Base-by-base conservation (phyloP, 1,140 invertebrate genomes). In the Drosophila saltans region DNA sequence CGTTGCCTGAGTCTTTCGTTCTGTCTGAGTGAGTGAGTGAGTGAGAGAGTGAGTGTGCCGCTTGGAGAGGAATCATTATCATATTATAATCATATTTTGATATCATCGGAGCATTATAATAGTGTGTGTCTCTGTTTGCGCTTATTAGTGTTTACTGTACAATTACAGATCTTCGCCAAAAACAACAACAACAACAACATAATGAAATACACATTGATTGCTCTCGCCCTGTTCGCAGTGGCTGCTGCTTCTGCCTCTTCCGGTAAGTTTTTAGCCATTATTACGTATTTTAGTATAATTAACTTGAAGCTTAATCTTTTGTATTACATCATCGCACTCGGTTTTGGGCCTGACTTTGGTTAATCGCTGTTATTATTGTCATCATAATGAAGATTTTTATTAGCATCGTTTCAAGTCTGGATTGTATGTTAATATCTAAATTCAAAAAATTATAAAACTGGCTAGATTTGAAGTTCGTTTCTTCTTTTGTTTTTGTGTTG, bases 121-220 rank as follows among this genome's bases (percentile, higher is more conserved):
- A 56, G 55, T n/a, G 28, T 10, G 55, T 64, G 8, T 72, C 33
- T 72, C 59, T 58, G 10, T 40, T 11, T 36, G 66, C 70, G 61
- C 48, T 45, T 26, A 10, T 8, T 67, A 28, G 30, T 73, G 62
- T 30, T 43, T 59, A 58, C n/a, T 66, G 66, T 69, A 63, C 40
- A 59, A 21, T 69, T 66, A 16, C 56, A 66, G 71, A 74, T 65
- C 59, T 64, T 41, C 40, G 48, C 8, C 11, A 41, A 28, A 36
- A 36, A 45, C 36, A 43, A 65, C 30, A 21, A 61, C 30, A 21
- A 61, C 28, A 26, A 36, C 56, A 10, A 71, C 11, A 61, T 82
- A 24, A 86, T 86, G 83, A 83, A 88, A 57, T 86, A 83, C 83
- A 59, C 70, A 2, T 60, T 83, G 52, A 65, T 86, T 56, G 83